phyloP scores from a whole-genome alignment of 2,797 vertebrate species.

The Rhinichthys osculus region DNA sequence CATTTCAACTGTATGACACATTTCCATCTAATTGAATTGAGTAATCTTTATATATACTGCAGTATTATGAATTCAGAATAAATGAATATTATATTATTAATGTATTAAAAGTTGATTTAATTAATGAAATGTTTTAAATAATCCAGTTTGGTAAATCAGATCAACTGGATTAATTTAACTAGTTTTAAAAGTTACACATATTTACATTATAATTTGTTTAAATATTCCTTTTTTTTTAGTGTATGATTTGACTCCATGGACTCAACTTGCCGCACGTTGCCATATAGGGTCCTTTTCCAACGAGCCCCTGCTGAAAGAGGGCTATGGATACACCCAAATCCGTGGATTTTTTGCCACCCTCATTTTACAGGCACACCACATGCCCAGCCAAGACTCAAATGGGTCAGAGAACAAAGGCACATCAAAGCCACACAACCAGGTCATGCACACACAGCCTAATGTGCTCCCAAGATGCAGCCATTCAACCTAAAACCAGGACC shows the following conservation, averaged over 20 bases:
- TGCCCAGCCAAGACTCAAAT: slow-evolving; percentile 66
- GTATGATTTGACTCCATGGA: neutral
- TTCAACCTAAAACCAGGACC: slow-evolving; percentile 72
- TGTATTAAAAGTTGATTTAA: neutral
- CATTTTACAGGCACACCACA: slow-evolving; percentile 56
- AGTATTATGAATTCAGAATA: neutral
- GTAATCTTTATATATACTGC: neutral
- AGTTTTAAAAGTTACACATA: neutral
- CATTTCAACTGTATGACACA: neutral
- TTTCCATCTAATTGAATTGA: neutral
- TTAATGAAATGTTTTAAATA: neutral
- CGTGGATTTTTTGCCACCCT: slow-evolving; percentile 55
- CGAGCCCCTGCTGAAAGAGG: slow-evolving; percentile 3
- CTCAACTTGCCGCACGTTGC: too few species aligned
- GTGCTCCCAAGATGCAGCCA: slow-evolving; percentile 74
- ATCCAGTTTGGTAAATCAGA: neutral
- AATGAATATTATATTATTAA: neutral
- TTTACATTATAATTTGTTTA: neutral
- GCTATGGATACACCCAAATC: slow-evolving; percentile 43
- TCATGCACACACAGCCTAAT: slow-evolving; percentile 73
- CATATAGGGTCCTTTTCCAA: neutral
- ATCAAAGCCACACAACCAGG: slow-evolving; percentile 68
- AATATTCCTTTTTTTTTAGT: neutral
- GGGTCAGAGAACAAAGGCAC: slow-evolving; percentile 72
- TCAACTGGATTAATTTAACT: neutral